A percentile compares a stretch with the other conserved stretches of the same genome.
Conservation (phyloP, 2,888 invertebrate genomes). For the Strigamia transsilvanica region DNA sequence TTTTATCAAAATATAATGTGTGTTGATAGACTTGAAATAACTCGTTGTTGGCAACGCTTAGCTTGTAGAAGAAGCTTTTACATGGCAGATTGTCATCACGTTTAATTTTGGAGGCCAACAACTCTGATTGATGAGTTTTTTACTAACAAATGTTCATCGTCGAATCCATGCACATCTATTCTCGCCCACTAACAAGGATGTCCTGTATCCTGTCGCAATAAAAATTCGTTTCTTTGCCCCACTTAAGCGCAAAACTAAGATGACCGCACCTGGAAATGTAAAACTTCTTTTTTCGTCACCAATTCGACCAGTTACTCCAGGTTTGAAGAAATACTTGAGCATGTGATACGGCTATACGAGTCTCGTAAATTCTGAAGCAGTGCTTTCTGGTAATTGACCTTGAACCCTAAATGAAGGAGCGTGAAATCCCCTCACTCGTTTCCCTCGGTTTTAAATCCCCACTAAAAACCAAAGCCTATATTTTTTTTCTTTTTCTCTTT, state of each 20-base stretch:
- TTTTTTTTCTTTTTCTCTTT: neutral
- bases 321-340: neutral
- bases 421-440: neutral
- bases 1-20: neutral
- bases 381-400: slow-evolving; percentile 27
- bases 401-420: slow-evolving; percentile 5
- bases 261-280: slow-evolving; percentile 1
- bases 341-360: neutral
- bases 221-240: neutral
- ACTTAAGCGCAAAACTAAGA: neutral
- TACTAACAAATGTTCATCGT: slow-evolving; percentile 28
- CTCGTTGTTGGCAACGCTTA: neutral
- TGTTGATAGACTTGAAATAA: too few species aligned
- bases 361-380: neutral
- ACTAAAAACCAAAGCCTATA: neutral
- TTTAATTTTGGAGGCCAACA: slow-evolving; percentile 30
- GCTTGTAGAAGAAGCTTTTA: neutral
- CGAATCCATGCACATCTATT: slow-evolving; percentile 43
- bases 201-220: slow-evolving; percentile 22
- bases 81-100: neutral
- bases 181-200: slow-evolving; percentile 35
- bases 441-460: neutral
- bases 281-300: neutral
- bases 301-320: slow-evolving; percentile 5
- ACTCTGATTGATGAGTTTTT: slow-evolving; percentile 30